These are phyloP conservation scores for Dasyprocta punctata DNA, from an alignment of 2,113 vertebrate species.

Conservation along the genomic window DNA sequence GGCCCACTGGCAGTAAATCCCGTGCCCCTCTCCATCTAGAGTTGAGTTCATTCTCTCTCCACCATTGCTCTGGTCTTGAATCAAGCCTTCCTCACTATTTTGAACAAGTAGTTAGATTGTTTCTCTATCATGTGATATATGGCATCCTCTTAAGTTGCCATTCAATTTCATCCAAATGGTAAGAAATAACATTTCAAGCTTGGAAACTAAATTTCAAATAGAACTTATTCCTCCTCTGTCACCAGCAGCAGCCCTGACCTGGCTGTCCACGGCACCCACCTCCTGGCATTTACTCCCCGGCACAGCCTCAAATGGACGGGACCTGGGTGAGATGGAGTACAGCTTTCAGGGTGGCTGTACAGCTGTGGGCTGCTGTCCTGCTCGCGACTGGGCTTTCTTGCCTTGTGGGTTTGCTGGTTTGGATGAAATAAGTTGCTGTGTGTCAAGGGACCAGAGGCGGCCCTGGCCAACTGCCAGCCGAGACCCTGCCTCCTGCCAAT, in stretches of 20 bases:
- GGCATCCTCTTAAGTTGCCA: background rate
- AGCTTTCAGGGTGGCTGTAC: background rate
- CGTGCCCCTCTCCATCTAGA: background rate
- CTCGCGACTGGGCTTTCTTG: background rate
- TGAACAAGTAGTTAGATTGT: background rate
- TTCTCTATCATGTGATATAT: background rate
- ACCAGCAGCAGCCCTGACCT: background rate
- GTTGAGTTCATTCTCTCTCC: background rate
- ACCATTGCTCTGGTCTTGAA: background rate
- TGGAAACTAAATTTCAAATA: slow-evolving; percentile 13
- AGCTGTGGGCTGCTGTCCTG: background rate
- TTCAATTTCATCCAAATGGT: background rate
- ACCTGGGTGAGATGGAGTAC: background rate
- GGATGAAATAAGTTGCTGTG: background rate
- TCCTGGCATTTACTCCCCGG: background rate
- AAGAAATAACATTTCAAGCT: background rate
- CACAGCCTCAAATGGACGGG: background rate
- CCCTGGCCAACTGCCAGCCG: background rate
- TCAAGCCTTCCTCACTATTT: background rate
- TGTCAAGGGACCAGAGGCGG: background rate
- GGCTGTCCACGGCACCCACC: background rate
- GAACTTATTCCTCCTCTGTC: background rate
- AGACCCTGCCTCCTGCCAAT: background rate
- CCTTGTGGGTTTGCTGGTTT: background rate
- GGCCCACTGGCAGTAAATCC: background rate